Conservation (phyloP, 1,140 invertebrate genomes). For the Heliconius eleuchia region DNA sequence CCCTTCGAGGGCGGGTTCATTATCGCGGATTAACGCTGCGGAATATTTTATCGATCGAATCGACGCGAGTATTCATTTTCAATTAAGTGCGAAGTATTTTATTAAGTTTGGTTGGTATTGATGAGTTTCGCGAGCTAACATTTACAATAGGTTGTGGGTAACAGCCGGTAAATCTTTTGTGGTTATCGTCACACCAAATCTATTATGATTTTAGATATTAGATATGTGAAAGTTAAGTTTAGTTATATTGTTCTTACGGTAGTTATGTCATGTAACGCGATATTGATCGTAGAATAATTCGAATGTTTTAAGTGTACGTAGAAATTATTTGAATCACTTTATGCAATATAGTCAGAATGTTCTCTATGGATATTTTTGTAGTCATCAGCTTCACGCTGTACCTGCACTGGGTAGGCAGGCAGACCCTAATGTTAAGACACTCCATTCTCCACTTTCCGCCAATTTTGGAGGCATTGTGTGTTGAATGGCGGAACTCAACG, state of each 20-base stretch:
- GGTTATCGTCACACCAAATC: slow-evolving; percentile 38
- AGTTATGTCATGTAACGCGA: background rate
- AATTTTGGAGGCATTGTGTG: no score
- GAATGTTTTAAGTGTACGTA: no score
- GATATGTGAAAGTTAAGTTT: slow-evolving; percentile 2
- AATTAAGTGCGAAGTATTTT: slow-evolving; percentile 81
- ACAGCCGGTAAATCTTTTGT: slow-evolving; percentile 42
- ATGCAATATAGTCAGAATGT: no score
- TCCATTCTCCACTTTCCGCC: no score
- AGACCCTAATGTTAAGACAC: no score
- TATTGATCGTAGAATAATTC: background rate
- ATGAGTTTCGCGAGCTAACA: slow-evolving; percentile 81
- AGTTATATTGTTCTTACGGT: background rate
- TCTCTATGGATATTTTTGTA: no score
- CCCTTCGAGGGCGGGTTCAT: slow-evolving; percentile 76
- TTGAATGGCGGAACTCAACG: no score
- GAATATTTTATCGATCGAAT: slow-evolving; percentile 80
- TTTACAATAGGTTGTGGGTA: slow-evolving; percentile 74
- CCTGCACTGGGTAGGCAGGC: no score
- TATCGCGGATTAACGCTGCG: slow-evolving; percentile 80
- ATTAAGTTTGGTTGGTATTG: slow-evolving; percentile 80
- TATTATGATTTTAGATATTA: background rate
- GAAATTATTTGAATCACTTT: no score
- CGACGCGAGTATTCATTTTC: slow-evolving; percentile 79
- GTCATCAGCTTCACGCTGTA: no score